Evolutionary conservation across 53 echinoderm and acorn worm genomes (phyloP), one percentile per base, ranked within the genome.

Genomic region (Hippasteria phrygiana): DNA sequence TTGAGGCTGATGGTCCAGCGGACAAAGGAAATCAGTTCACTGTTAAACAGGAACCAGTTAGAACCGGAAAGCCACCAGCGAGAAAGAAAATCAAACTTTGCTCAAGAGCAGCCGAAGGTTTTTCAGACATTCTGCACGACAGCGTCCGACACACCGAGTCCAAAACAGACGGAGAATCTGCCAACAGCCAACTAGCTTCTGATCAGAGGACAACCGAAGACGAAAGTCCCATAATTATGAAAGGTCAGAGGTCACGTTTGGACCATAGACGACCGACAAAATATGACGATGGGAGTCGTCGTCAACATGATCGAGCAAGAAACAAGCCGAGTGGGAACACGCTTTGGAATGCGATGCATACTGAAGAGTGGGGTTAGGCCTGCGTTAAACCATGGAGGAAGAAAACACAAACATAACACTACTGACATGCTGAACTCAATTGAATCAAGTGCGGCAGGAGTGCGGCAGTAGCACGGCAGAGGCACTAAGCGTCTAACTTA

Each of bases 11-110:
- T 20, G 48, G 35, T 6, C 12, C 12, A 28, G 32, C 35, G 13
- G 63, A 1, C 18, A 63, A 62, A 14, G 64, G 17, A 2, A 31
- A 45, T 22, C 41, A 17, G 42, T 17, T 11, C 1, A n/a, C 35
- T 18, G 28, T 45, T 37, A 31, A 41, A 43, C 17, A 45, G 7
- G 63, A 81, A 9, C 64, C 45, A 8, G 10, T 31, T n/a, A 81
- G 43, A 18, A 1, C 43, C 29, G 29, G 13, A 38, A 85, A 71
- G 43, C 85, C 85, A 29, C 85, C 85, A 2, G 71, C 85, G 3
- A 71, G 36, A 26, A 85, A 85, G 71, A 69, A 53, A 53, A 85
- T 85, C 38, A 85, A 71, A 35, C 71, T 85, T 2, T n/a, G 85
- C 71, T n/a, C 10, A 10, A 75, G 14, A 16, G 48, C 50, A 16